phyloP scores from a whole-genome alignment of 2,888 invertebrate genomes.

The Noctua janthe region DNA sequence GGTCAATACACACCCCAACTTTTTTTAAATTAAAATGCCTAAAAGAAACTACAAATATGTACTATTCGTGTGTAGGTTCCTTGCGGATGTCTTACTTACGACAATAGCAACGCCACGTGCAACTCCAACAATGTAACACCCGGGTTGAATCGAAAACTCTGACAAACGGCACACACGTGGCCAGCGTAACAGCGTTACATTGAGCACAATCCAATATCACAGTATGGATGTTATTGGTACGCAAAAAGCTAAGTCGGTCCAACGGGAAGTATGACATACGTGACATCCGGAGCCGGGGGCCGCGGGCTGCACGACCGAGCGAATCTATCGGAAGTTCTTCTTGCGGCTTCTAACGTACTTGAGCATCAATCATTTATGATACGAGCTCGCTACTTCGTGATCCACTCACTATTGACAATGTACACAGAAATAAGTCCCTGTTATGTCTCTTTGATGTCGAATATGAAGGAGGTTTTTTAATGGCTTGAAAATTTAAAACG shows the following conservation, averaged over 20 bases:
- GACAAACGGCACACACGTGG: constrained; percentile 41
- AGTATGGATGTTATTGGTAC: constrained; percentile 61
- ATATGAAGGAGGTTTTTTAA: not conserved
- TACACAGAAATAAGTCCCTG: not conserved
- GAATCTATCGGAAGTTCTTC: constrained; percentile 78
- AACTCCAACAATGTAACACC: not conserved
- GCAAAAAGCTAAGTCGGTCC: constrained; percentile 72
- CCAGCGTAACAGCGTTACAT: constrained; percentile 42
- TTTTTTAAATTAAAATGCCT: not conserved
- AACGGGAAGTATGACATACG: constrained; percentile 82
- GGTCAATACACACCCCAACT: not conserved
- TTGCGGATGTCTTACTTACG: not conserved
- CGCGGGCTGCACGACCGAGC: constrained; percentile 70
- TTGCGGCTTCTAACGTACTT: constrained; percentile 61
- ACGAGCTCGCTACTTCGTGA: constrained; percentile 42
- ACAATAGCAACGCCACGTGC: not conserved
- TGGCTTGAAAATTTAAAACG: not conserved
- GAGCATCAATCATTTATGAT: constrained; percentile 56
- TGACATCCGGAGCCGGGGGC: constrained; percentile 79
- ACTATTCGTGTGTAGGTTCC: not conserved
- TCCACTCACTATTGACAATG: constrained; percentile 19
- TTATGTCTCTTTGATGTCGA: not conserved
- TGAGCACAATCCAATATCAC: constrained; percentile 50
- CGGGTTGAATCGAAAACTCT: not conserved
- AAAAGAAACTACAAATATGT: not conserved